Percentiles rank a stretch among this genome's conserved stretches.
phyloP scores from a whole-genome alignment of 2,888 invertebrate genomes.

The Oscheius myriophilus region DNA sequence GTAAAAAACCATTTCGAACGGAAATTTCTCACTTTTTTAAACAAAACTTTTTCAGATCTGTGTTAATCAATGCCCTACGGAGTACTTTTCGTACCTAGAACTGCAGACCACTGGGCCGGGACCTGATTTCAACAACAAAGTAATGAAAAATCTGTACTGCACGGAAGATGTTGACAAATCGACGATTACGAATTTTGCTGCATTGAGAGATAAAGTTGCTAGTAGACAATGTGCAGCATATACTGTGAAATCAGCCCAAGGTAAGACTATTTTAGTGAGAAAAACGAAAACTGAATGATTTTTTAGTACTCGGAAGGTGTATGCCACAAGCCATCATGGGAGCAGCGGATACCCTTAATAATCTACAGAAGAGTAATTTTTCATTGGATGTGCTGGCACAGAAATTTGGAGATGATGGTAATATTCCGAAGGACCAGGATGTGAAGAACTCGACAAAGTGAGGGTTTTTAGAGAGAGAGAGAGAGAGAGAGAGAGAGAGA shows the following conservation, averaged over 20 bases:
- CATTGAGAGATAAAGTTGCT: conserved; percentile 51
- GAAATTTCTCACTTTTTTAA: neutral
- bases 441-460: conserved; percentile 19
- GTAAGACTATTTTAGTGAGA: conserved; percentile 30
- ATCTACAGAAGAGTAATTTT: conserved; percentile 37
- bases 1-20: too few species aligned
- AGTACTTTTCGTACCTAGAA: conserved; percentile 63
- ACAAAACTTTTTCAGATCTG: conserved; percentile 54
- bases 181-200: conserved; percentile 48
- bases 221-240: conserved; percentile 59
- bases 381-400: conserved; percentile 36
- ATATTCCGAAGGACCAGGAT: conserved; percentile 38
- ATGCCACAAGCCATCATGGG: conserved; percentile 63
- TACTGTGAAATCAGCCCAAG: conserved; percentile 62
- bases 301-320: conserved; percentile 65
- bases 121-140: conserved; percentile 34
- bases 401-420: conserved; percentile 44
- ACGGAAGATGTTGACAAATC: conserved; percentile 54
- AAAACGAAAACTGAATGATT: neutral
- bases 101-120: conserved; percentile 39
- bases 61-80: conserved; percentile 61
- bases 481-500: neutral
- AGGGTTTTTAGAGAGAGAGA: conserved; percentile 16
- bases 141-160: conserved; percentile 44
- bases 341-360: conserved; percentile 50